These are phyloP conservation scores for Drosophila nigrodunni DNA, from an alignment of 1,140 invertebrate genomes.

Conservation along the genomic window DNA sequence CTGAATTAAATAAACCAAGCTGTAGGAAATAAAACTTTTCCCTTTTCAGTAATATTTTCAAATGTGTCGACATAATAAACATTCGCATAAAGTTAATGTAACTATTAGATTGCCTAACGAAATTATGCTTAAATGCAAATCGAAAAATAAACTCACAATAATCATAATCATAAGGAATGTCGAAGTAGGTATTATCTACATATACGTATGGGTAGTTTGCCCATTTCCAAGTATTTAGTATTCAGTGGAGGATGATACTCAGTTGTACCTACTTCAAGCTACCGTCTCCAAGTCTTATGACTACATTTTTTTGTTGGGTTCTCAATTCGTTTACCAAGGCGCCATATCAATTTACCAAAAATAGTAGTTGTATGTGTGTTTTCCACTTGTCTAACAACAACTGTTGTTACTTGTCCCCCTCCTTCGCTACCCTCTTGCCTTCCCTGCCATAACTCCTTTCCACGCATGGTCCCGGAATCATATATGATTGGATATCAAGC, in stretches of 20 bases:
- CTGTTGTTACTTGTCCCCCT: conserved; percentile 37
- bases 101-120: conserved; percentile 41
- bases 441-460: conserved; percentile 5
- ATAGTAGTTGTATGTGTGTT: conserved; percentile 47
- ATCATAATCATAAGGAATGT: conserved; percentile 62
- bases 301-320: background rate
- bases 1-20: no score
- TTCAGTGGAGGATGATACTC: conserved; percentile 8
- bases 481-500: conserved; percentile 54
- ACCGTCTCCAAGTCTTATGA: background rate
- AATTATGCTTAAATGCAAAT: conserved; percentile 67
- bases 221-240: conserved; percentile 22
- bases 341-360: conserved; percentile 75
- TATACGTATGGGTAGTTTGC: background rate
- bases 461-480: conserved; percentile 11
- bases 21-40: no score
- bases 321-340: conserved; percentile 43
- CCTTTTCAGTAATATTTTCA: background rate
- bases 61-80: conserved; percentile 3
- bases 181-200: background rate
- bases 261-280: background rate
- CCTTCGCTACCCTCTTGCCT: background rate
- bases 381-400: conserved; percentile 45
- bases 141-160: conserved; percentile 58
- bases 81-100: conserved; percentile 44